These are phyloP conservation scores for Cyanistes caeruleus DNA, from an alignment of 2,113 vertebrate species.

Conservation along the genomic window DNA sequence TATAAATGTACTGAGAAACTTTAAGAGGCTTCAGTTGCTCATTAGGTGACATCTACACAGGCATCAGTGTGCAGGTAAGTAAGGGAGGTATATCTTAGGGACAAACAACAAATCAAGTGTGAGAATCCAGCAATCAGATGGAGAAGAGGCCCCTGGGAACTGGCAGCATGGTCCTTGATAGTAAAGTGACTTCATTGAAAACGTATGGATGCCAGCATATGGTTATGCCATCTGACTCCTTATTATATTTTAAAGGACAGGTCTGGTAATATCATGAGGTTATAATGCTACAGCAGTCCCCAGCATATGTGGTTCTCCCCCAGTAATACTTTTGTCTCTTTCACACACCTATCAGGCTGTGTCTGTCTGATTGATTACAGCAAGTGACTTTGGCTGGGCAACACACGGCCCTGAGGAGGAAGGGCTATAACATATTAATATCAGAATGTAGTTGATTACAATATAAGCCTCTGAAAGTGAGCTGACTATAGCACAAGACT, in stretches of 20 bases:
- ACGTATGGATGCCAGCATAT: not conserved
- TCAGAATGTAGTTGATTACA: slow-evolving; percentile 54
- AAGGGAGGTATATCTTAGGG: not conserved
- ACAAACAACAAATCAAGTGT: not conserved
- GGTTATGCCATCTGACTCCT: not conserved
- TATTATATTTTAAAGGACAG: slow-evolving; percentile 23
- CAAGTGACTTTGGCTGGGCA: slow-evolving; percentile 47
- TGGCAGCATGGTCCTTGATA: not conserved
- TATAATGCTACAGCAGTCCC: not conserved
- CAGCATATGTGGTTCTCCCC: not conserved
- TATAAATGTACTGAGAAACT: not conserved
- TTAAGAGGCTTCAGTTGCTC: not conserved
- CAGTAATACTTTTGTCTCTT: not conserved
- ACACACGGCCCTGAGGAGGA: not conserved
- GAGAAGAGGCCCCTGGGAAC: not conserved
- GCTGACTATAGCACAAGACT: slow-evolving; percentile 47
- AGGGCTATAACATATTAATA: slow-evolving; percentile 26
- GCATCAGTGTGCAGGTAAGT: not conserved
- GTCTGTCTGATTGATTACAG: slow-evolving; percentile 43
- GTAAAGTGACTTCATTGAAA: not conserved
- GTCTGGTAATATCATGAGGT: not conserved
- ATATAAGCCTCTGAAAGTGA: slow-evolving; percentile 14
- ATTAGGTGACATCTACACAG: not conserved
- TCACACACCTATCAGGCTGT: not conserved
- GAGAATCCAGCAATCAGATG: not conserved